phyloP scores from a whole-genome alignment of 1,140 invertebrate species.

The Drosophila lini region DNA sequence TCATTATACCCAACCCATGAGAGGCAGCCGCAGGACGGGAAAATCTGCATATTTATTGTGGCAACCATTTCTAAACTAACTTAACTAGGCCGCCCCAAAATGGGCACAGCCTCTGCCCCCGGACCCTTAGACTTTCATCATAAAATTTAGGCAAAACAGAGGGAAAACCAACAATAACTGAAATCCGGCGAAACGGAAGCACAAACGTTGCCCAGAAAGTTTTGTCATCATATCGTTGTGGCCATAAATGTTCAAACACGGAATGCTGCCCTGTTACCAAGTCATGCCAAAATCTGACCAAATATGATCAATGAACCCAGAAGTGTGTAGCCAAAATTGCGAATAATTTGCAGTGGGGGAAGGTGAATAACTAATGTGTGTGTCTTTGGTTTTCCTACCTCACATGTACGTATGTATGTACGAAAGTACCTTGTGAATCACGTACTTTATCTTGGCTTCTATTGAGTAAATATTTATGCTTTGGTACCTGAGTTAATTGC shows the following conservation, averaged over 20 bases:
- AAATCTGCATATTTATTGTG: slow-evolving; percentile 70
- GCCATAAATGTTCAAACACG: slow-evolving; percentile 42
- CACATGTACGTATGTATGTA: neutral
- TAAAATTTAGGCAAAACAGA: slow-evolving; percentile 60
- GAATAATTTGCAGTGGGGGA: slow-evolving; percentile 25
- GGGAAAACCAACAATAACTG: slow-evolving; percentile 41
- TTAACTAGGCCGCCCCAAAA: slow-evolving; percentile 47
- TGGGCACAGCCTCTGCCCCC: neutral
- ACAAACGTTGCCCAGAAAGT: slow-evolving; percentile 43
- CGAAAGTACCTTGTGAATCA: neutral
- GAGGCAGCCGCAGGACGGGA: slow-evolving; percentile 8
- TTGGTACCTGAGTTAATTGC: slow-evolving; percentile 23
- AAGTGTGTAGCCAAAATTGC: slow-evolving; percentile 24
- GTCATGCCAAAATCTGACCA: slow-evolving; percentile 32
- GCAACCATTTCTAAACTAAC: slow-evolving; percentile 75
- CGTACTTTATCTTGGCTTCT: slow-evolving; percentile 1
- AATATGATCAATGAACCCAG: slow-evolving; percentile 38
- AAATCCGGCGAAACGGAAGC: slow-evolving; percentile 49
- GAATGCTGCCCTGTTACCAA: slow-evolving; percentile 9
- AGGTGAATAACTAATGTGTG: slow-evolving; percentile 4
- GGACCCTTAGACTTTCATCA: slow-evolving; percentile 3
- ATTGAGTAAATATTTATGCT: slow-evolving; percentile 37
- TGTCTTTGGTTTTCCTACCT: slow-evolving; percentile 5
- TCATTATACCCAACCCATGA: slow-evolving; percentile 15
- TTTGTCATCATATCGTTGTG: slow-evolving; percentile 49